Evolutionary conservation across 2,113 vertebrate genomes (phyloP), one percentile per base, ranked within the genome.

Genomic region (Hypocryptadius cinnamomeus): DNA sequence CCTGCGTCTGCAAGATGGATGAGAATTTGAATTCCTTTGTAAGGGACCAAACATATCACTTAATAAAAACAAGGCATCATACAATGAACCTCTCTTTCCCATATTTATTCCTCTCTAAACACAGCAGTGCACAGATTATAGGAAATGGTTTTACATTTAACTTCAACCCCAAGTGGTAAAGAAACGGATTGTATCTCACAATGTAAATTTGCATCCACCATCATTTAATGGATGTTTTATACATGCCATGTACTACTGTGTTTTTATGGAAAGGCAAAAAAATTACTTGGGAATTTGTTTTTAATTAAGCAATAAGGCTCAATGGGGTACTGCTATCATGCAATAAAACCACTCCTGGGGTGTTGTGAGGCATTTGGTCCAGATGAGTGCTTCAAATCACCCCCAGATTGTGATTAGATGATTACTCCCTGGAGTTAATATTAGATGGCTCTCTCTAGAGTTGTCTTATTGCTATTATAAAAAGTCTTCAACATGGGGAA

Each of bases 271-370:
- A 95, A 96, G 86, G 88, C 90, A 90, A 64, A 96, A 81, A 96
- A 97, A 97, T 97, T 97, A 97, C 97, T 97, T 81, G 82, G 96
- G 94, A 98, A 97, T 97, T 97, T 97, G 97, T 97, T 97, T 98
- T 97, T 98, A 98, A 97, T 98, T 97, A 98, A 98, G 97, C 97
- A 96, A 94, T 96, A 97, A 97, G 95, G 81, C 97, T 97, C 87
- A 73, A 95, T 94, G 91, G 97, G 95, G 91, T 95, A 95, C 84
- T 96, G 96, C 93, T 94, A 93, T 94, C 54, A 51, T 66, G 95
- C 92, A 92, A 89, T 97, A 94, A 97, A 96, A 90, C 96, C 50
- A 50, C 95, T 97, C 97, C 97, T 35, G 57, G 97, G 96, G 96
- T 93, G 95, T 90, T 92, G 91, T 92, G 89, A 97, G 91, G 95